Base-by-base conservation (phyloP, 2,113 vertebrate genomes). In the Platichthys flesus region DNA sequence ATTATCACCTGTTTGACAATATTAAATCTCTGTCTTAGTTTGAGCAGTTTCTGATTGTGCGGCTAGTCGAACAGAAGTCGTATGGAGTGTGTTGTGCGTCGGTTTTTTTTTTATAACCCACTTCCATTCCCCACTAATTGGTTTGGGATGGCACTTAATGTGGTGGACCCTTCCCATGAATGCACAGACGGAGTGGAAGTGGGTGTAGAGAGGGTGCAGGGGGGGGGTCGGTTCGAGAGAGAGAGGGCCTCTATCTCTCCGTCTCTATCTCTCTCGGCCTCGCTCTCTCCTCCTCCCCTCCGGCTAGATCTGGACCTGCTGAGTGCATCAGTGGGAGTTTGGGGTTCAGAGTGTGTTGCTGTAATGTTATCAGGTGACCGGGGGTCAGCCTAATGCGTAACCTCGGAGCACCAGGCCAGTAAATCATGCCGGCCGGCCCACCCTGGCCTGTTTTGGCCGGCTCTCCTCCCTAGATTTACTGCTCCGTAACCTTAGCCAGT, bases 401-500 rank as follows among this genome's bases (percentile, higher is more conserved):
- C 87, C 80, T 91, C 87, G 89, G 92, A 83, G 77, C 90, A 82
- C 67, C 47, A 89, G 85, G 88, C 90, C 61, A 68, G 88, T 94
- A 94, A 92, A 95, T 94, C 94, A 94, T 78, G 86, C 77, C 67
- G 82, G 85, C 85, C 58, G 74, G 85, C 88, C 87, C 89, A 90
- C 86, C 89, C 86, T 78, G 82, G 88, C 76, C 89, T 74, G 81
- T 90, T 93, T 91, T 91, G 88, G 87, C 90, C 86, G 72, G 84
- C 89, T 89, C 90, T 87, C 83, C 85, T 67, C 78, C 57, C 64
- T 85, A 93, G 92, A 95, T 95, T 94, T 95, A 94, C 91, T 92
- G 91, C 93, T 92, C 86, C 79, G 91, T 94, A 94, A 92, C 92
- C 92, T 91, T 91, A 92, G 88, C 92, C 92, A 90, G 90, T 93